Conservation (phyloP, 2,888 invertebrate species). For the Lepidocyrtinus sp. region DNA sequence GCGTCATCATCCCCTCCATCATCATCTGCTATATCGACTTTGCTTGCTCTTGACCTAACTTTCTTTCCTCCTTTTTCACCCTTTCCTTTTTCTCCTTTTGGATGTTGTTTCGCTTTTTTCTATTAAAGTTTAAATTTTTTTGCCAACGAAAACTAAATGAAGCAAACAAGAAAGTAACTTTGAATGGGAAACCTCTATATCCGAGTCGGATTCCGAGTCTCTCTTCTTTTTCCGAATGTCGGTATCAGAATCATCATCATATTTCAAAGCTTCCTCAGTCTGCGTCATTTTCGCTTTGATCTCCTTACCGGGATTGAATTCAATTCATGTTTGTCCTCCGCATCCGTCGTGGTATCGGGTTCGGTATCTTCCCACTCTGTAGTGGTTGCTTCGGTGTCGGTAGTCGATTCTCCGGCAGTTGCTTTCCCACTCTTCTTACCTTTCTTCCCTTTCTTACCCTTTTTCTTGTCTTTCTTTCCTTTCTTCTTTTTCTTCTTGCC, state of each 20-base stretch:
- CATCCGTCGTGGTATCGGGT: no score
- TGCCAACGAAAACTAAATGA: no score
- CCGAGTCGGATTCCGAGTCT: neutral
- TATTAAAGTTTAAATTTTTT: no score
- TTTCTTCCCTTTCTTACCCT: slow-evolving; percentile 27
- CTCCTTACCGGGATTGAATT: no score
- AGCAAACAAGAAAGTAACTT: neutral
- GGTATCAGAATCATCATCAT: neutral
- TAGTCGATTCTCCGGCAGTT: neutral
- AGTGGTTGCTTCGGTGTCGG: slow-evolving; percentile 19
- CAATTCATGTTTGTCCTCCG: no score
- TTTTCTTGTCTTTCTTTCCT: slow-evolving; percentile 14
- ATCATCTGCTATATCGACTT: slow-evolving; percentile 1
- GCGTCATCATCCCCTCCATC: neutral
- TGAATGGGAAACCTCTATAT: neutral
- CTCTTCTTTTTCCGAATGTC: neutral
- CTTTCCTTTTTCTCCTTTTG: slow-evolving; percentile 5
- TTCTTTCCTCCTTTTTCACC: slow-evolving; percentile 14
- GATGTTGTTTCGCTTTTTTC: no score
- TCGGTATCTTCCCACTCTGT: no score
- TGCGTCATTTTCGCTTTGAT: neutral
- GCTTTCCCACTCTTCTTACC: no score
- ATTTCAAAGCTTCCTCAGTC: neutral
- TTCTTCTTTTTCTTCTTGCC: slow-evolving; percentile 36
- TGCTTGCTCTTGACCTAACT: neutral